Evolutionary conservation across 1,140 invertebrate genomes (phyloP), one percentile per base, ranked within the genome.

Genomic region (Vollenhovia emeryi): DNA sequence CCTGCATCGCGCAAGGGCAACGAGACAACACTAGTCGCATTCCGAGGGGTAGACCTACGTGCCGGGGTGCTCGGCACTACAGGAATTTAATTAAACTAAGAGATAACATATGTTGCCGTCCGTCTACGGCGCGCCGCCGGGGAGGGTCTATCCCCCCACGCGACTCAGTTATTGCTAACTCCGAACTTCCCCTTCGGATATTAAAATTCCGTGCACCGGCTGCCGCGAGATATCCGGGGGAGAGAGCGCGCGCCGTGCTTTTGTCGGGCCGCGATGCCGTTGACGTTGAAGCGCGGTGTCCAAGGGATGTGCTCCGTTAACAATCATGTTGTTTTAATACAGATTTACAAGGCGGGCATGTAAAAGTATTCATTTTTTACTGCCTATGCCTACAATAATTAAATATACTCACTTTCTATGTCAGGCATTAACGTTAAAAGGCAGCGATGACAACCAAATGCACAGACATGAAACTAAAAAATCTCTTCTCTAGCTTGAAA

Each of bases 61-160:
- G 85, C 89, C 89, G 86, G 87, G 85, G 88, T 87, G 87, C 89
- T 78, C 88, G 85, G 91, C 90, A 94, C 92, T 94, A 90, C 78
- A 93, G 94, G 94, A 95, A 95, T 95, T 95, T 95, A 95, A 95
- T 95, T 95, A 95, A 95, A 94, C 93, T 94, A 94, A 95, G 94
- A 95, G 94, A 95, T 95, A 95, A 95, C 94, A 95, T 95, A 95
- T 95, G 94, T 95, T 95, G 89, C 94, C 92, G 85, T 79, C 89
- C 86, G 74, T 69, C 79, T 73, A 66, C 79, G 79, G 36, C 73
- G 36, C 66, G 50, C 73, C 13, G 57, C 89, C 82, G 80, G 90
- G 87, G 90, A 78, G 88, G 92, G 90, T 89, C 69, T 85, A 88
- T 88, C 89, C 88, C 90, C 90, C 91, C 88, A 87, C 86, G 84